Percentiles rank a stretch among this genome's conserved stretches.
These are phyloP conservation scores for Metellina segmentata DNA, from an alignment of 2,888 invertebrate genomes.

Conservation along the genomic window DNA sequence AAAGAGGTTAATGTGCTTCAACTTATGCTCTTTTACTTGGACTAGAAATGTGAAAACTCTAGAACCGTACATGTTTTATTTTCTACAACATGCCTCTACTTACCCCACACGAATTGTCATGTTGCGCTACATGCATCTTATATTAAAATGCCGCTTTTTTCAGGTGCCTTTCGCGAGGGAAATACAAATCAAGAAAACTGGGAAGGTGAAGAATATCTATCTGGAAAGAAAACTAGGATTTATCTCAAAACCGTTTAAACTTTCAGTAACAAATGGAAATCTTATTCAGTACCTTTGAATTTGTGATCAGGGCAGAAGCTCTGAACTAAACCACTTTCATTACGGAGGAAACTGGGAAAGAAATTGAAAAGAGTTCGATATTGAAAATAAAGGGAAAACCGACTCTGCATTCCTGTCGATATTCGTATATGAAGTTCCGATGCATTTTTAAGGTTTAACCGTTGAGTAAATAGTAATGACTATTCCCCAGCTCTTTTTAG, in stretches of 20 bases:
- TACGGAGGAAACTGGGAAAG: constrained; percentile 56
- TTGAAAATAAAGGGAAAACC: constrained; percentile 43
- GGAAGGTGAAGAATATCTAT: constrained; percentile 16
- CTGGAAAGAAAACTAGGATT: constrained; percentile 36
- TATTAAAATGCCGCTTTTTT: no score
- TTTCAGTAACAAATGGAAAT: constrained; percentile 73
- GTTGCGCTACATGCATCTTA: no score
- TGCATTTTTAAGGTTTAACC: constrained; percentile 3
- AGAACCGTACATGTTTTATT: no score
- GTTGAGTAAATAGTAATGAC: not conserved
- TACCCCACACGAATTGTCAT: no score
- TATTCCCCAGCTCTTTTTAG: not conserved
- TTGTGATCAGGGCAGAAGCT: constrained; percentile 45
- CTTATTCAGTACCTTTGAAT: constrained; percentile 64
- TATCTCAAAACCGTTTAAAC: constrained; percentile 62
- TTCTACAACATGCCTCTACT: no score
- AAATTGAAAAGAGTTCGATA: constrained; percentile 69
- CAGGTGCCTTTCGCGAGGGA: not conserved
- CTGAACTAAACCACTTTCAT: constrained; percentile 69
- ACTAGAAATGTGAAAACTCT: no score
- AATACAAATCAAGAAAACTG: constrained; percentile 17
- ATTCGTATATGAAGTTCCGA: constrained; percentile 18
- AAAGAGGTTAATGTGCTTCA: no score
- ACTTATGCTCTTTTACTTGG: no score
- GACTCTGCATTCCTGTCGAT: constrained; percentile 39